Base-by-base conservation (phyloP, 2,797 vertebrate species). In the Etheostoma nigrum region DNA sequence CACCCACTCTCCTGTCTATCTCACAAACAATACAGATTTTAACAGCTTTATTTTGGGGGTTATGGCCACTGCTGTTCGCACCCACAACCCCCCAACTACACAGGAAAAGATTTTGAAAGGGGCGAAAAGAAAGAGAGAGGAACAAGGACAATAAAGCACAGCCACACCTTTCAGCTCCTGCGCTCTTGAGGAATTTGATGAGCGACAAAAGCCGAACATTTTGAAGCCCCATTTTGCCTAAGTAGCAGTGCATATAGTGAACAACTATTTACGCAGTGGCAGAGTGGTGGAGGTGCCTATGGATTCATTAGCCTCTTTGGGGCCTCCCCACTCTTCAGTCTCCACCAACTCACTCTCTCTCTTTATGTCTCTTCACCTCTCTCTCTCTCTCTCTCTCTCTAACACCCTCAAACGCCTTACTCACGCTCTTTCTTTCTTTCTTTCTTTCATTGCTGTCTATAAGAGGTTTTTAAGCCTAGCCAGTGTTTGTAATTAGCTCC, bases 401-500 rank as follows among this genome's bases (percentile, higher is more conserved):
- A 96, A 96, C 95, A 93, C 83, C 84, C 91, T 90, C 82, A 86
- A 86, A 84, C 67, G 79, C 86, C 89, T 90, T 83, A 76, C 89
- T 82, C 86, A 73, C 70, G 10, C 91, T 96, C 94, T 95, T 94
- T 96, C 95, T 88, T 88, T 89, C 88, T 86, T 84, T 91, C 83
- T 92, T 92, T 91, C 86, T 95, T 91, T 96, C 95, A 96, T 96
- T 96, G 95, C 96, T 95, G 95, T 95, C 96, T 94, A 94, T 94
- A 95, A 97, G 96, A 96, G 96, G 97, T 96, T 96, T 94, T 96
- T 96, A 93, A 94, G 94, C 92, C 89, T 78, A 91, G 96, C 96
- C 95, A 96, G 95, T 96, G 96, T 96, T 96, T 97, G 95, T 97
- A 98, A 98, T 98, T 98, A 98, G 97, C 96, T 97, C 96, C 96